phyloP scores from a whole-genome alignment of 2,113 vertebrate genomes.

The Chitala chitala region DNA sequence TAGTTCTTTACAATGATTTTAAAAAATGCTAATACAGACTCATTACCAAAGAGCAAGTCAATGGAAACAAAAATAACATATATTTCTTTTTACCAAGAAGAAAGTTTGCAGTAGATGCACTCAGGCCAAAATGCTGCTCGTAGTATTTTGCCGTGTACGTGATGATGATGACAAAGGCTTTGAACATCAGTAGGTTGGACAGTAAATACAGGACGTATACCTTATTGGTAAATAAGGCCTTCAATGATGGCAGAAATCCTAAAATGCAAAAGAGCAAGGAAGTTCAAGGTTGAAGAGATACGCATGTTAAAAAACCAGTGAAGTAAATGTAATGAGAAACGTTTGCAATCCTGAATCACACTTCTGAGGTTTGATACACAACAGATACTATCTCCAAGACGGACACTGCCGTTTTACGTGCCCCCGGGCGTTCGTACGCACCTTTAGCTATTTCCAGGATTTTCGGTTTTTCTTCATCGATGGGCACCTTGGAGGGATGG shows the following conservation, averaged over 20 bases:
- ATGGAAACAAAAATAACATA: too few relatives aligned
- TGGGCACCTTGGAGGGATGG: conserved; percentile 65
- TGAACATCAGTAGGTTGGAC: conserved; percentile 80
- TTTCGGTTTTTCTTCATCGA: conserved; percentile 34
- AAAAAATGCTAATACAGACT: background rate
- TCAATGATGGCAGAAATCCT: conserved; percentile 85
- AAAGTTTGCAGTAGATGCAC: conserved; percentile 83
- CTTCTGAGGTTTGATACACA: background rate
- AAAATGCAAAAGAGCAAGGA: background rate
- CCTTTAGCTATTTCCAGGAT: conserved; percentile 78
- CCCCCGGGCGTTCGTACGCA: conserved; percentile 22
- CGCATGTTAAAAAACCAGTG: too few relatives aligned
- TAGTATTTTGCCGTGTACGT: conserved; percentile 95
- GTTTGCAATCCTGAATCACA: too few relatives aligned
- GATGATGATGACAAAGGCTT: conserved; percentile 89
- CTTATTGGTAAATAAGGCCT: conserved; percentile 75
- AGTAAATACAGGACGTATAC: conserved; percentile 78
- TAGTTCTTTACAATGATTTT: background rate
- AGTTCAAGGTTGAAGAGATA: background rate
- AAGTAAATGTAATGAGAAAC: background rate
- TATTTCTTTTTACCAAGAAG: conserved; percentile 72
- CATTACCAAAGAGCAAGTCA: conserved; percentile 2
- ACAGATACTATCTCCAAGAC: background rate
- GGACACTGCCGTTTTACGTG: background rate
- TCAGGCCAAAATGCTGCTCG: conserved; percentile 88